Percentiles rank a stretch among this genome's conserved stretches.
These are phyloP conservation scores for Apis florea DNA, from an alignment of 1,140 invertebrate genomes.

Conservation along the genomic window DNA sequence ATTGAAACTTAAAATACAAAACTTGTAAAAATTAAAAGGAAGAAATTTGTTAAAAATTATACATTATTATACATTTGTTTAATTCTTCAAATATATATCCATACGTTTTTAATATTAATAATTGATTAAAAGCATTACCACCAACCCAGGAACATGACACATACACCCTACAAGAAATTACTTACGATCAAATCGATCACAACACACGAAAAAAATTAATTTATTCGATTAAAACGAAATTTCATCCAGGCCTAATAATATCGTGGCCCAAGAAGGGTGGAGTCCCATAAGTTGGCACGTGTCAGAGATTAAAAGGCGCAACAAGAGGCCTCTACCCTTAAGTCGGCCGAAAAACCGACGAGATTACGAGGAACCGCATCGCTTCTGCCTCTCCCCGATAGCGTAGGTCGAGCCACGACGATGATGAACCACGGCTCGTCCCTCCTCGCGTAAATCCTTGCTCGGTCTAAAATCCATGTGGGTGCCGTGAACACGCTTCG, in stretches of 20 bases:
- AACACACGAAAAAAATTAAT: too few species aligned
- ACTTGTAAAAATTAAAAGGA: too few species aligned
- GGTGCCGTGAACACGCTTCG: background rate
- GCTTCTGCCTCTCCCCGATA: slow-evolving; percentile 31
- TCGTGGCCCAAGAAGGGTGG: background rate
- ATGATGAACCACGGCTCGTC: slow-evolving; percentile 57
- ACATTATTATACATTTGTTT: too few species aligned
- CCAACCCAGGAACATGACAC: too few species aligned
- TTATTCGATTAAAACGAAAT: too few species aligned
- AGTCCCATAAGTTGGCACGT: slow-evolving; percentile 26
- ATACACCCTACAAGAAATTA: too few species aligned
- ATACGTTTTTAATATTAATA: too few species aligned
- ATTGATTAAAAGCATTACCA: background rate
- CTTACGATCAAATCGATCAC: too few species aligned
- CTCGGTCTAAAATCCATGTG: background rate
- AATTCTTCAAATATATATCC: too few species aligned
- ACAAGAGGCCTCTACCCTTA: slow-evolving; percentile 35
- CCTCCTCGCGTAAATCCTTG: slow-evolving; percentile 57
- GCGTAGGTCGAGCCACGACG: slow-evolving; percentile 53
- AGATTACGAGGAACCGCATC: slow-evolving; percentile 39
- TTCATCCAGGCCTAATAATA: too few species aligned
- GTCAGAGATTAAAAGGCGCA: slow-evolving; percentile 39
- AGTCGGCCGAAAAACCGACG: slow-evolving; percentile 38
- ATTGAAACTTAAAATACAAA: too few species aligned
- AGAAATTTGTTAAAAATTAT: too few species aligned